Evolutionary conservation across 1,140 invertebrate species (phyloP), one percentile per base, ranked within the genome.

Genomic region (Alviniconcha marisindica): DNA sequence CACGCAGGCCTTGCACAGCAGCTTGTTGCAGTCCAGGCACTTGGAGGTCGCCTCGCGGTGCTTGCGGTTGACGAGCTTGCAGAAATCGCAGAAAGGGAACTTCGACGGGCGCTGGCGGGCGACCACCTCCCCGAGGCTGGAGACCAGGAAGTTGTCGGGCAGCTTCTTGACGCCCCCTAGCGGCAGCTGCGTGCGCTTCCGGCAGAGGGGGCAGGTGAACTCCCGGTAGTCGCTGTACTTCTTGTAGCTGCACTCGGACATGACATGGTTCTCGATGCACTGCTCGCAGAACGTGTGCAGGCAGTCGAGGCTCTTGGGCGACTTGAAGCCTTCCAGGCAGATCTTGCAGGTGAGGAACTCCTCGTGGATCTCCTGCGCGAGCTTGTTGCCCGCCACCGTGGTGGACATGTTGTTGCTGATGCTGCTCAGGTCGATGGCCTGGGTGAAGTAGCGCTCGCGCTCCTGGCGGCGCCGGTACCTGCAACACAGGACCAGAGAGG

Each of bases 271-370:
- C 73, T 93, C 92, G 86, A 93, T 91, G 91, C 97, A 98, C 74
- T 95, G 94, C 94, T 98, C 97, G 93, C 97, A 98, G 94, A 97
- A 98, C 1, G 97, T 97, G 94, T 98, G 97, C 88, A 99, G 95
- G 93, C 98, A 99, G 88, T 96, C 96, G 85, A 99, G 94, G 82
- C 98, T 96, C 88, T 97, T 95, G 71, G 97, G 92, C 96, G 87
- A 90, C 83, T 92, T 93, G 84, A 90, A 93, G 31, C 86, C 88
- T 77, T 93, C 91, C 66, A 92, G 89, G 81, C 93, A 93, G 79
- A 93, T 93, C 84, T 93, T 93, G 82, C 93, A 93, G 12, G 90
- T 91, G 28, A 86, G 86, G 74, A 91, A 90, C 73, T 90, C 89
- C 51, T 90, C 89, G 48, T 90, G 86, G 44, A 91, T 90, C 85